Evolutionary conservation across 2,113 vertebrate species (phyloP).

Genomic region (Sula dactylatra): DNA sequence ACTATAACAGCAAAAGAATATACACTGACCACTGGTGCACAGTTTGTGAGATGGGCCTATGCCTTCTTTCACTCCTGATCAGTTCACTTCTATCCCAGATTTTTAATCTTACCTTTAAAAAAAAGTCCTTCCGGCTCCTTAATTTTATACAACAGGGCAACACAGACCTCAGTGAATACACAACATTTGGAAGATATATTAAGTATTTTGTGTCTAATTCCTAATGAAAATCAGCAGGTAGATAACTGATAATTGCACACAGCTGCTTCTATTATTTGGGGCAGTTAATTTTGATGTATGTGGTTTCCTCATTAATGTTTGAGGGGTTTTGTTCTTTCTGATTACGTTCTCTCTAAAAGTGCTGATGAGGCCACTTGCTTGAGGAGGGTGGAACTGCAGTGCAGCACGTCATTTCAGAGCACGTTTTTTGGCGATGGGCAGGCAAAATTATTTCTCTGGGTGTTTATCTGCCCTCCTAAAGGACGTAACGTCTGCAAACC

Average conservation of each 20-base stretch:
- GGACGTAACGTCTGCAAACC: slow-evolving; percentile 25
- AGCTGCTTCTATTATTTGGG: background rate
- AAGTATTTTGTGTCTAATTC: background rate
- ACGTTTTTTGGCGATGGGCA: background rate
- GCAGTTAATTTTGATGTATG: background rate
- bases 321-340: background rate
- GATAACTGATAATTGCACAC: background rate
- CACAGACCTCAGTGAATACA: background rate
- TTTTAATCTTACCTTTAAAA: background rate
- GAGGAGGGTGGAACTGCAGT: background rate
- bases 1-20: background rate
- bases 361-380: background rate
- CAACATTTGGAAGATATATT: background rate
- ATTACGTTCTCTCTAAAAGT: background rate
- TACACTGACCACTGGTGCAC: background rate
- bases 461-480: slow-evolving; percentile 13
- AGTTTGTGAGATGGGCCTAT: background rate
- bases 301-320: background rate
- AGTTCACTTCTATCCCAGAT: background rate
- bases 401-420: background rate
- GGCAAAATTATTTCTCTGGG: slow-evolving; percentile 31
- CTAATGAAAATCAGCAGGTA: background rate
- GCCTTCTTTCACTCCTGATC: background rate
- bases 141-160: background rate
- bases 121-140: background rate